Evolutionary conservation across 2,797 vertebrate genomes (phyloP).

Genomic region (Fundulus diaphanus): DNA sequence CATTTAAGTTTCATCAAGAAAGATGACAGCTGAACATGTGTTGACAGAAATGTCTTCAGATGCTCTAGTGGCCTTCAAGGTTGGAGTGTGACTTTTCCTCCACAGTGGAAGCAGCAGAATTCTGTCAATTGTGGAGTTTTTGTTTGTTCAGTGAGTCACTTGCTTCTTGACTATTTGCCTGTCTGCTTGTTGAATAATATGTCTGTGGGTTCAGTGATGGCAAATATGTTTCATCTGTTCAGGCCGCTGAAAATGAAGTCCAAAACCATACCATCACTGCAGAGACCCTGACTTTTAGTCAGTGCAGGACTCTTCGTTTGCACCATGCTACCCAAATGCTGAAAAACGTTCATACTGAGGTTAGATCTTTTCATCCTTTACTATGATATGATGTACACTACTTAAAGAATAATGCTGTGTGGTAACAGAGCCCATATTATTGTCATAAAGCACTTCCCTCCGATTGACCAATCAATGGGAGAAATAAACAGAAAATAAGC

Average conservation of each 20-base stretch:
- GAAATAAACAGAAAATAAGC: too few species aligned
- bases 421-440: too few species aligned
- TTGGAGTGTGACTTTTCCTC: conserved; percentile 2
- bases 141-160: conserved; percentile 1
- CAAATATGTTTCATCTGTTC: too few species aligned
- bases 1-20: too few species aligned
- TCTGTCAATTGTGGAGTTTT: background rate
- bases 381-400: too few species aligned
- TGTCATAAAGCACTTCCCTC: too few species aligned
- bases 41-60: background rate
- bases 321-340: conserved; percentile 11
- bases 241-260: background rate
- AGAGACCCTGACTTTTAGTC: conserved; percentile 6
- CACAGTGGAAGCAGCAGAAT: conserved; percentile 13
- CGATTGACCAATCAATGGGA: too few species aligned
- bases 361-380: background rate
- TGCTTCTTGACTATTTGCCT: background rate
- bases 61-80: too few species aligned
- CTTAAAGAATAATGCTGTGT: too few species aligned
- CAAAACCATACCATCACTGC: conserved; percentile 7
- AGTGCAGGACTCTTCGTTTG: too few species aligned
- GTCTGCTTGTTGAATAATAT: background rate
- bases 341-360: conserved; percentile 1
- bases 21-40: background rate
- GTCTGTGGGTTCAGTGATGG: too few species aligned